Percentiles rank a stretch among this genome's conserved stretches.
Conservation (phyloP, 2,888 invertebrate species). For the Auanema sp. region DNA sequence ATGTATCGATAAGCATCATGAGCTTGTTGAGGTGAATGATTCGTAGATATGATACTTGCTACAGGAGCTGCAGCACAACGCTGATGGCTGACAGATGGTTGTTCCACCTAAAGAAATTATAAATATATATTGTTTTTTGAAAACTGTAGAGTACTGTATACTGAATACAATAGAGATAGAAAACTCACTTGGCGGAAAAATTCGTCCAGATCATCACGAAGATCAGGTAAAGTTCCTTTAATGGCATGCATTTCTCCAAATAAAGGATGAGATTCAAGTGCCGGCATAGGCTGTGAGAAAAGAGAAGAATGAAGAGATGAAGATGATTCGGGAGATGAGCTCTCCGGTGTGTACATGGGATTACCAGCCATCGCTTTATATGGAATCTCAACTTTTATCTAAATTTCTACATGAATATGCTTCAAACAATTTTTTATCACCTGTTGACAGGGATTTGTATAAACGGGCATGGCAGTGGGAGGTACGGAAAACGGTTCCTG, state of each 20-base stretch:
- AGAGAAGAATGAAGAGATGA: slow-evolving; percentile 34
- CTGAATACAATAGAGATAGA: too few species aligned
- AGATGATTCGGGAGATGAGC: slow-evolving; percentile 43
- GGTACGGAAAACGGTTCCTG: slow-evolving; percentile 15
- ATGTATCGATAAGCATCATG: too few species aligned
- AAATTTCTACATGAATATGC: background rate
- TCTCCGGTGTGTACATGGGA: slow-evolving; percentile 42
- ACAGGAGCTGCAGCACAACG: too few species aligned
- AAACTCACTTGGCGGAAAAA: slow-evolving; percentile 49
- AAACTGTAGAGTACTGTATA: too few species aligned
- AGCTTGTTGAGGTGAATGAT: too few species aligned
- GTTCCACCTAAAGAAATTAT: too few species aligned
- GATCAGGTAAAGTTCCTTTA: slow-evolving; percentile 48
- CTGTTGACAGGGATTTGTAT: slow-evolving; percentile 15
- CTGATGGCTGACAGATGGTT: too few species aligned
- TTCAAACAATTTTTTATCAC: background rate
- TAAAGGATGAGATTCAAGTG: slow-evolving; percentile 19
- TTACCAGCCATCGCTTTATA: slow-evolving; percentile 29
- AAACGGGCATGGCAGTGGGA: slow-evolving; percentile 13
- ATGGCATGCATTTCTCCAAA: slow-evolving; percentile 36
- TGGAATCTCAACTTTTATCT: slow-evolving; percentile 48
- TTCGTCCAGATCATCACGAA: slow-evolving; percentile 55
- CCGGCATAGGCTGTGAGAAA: slow-evolving; percentile 18
- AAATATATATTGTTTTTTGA: too few species aligned
- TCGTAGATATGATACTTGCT: too few species aligned